These are phyloP conservation scores for Danaus plexippus DNA, from an alignment of 1,140 invertebrate genomes.

Conservation along the genomic window DNA sequence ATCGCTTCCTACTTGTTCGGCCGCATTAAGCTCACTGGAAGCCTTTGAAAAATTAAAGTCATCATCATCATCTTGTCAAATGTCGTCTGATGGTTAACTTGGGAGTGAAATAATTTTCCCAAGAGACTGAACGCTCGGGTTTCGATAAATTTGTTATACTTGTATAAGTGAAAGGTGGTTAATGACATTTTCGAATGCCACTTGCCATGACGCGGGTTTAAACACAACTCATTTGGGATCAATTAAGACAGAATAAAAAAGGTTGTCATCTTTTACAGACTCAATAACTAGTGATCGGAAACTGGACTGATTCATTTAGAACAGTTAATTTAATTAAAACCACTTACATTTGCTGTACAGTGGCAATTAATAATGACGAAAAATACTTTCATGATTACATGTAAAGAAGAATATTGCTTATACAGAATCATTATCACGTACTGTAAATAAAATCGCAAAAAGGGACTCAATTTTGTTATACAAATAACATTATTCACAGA, in stretches of 20 bases:
- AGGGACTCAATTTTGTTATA: no score
- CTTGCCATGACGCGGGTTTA: slow-evolving; percentile 18
- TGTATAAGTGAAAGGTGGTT: no score
- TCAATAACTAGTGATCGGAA: slow-evolving; percentile 26
- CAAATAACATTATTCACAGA: slow-evolving; percentile 4
- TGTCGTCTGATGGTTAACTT: neutral
- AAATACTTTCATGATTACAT: no score
- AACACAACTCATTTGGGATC: slow-evolving; percentile 41
- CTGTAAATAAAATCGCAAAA: no score
- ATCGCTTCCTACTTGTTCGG: slow-evolving; percentile 58
- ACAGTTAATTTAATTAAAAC: slow-evolving; percentile 59
- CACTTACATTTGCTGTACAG: slow-evolving; percentile 14
- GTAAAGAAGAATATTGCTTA: no score
- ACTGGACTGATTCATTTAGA: slow-evolving; percentile 17
- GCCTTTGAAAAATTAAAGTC: slow-evolving; percentile 26
- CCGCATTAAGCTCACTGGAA: slow-evolving; percentile 26
- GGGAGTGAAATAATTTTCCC: no score
- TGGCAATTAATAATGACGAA: neutral
- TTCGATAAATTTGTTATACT: no score
- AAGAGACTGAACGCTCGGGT: slow-evolving; percentile 6
- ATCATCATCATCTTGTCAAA: slow-evolving; percentile 22
- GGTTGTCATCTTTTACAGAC: slow-evolving; percentile 39
- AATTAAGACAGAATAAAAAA: slow-evolving; percentile 33
- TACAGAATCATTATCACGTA: no score
- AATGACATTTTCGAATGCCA: slow-evolving; percentile 9